Evolutionary conservation across 1,140 invertebrate genomes (phyloP).

Genomic region (Drosophila sucinea): DNA sequence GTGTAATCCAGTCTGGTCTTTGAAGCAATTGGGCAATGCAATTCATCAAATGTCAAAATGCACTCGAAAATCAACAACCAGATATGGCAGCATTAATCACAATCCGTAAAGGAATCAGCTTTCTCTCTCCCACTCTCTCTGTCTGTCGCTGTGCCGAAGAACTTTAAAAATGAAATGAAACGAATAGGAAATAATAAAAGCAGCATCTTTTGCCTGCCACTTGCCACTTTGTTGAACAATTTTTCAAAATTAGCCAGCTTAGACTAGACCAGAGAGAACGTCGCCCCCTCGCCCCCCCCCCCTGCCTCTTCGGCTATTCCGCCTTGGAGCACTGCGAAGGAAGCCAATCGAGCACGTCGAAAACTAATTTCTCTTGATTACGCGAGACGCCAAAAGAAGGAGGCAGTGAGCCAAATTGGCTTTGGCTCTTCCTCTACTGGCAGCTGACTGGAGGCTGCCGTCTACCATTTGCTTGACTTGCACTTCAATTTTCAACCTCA

Average conservation of each 20-base stretch:
- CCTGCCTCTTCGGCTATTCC: neutral
- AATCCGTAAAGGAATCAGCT: slow-evolving; percentile 57
- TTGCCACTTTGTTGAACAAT: slow-evolving; percentile 71
- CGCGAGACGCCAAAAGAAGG: slow-evolving; percentile 30
- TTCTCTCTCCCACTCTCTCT: neutral
- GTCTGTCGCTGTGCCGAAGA: slow-evolving; percentile 25
- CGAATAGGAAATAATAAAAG: slow-evolving; percentile 13
- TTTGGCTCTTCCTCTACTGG: slow-evolving; percentile 39
- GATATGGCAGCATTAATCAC: slow-evolving; percentile 72
- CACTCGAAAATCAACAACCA: slow-evolving; percentile 76
- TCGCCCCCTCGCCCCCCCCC: neutral
- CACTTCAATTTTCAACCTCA: slow-evolving; percentile 45
- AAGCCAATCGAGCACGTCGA: slow-evolving; percentile 78
- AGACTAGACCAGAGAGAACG: slow-evolving; percentile 20
- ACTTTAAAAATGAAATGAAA: slow-evolving; percentile 53
- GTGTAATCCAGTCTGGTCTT: slow-evolving; percentile 18
- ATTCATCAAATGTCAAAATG: slow-evolving; percentile 80
- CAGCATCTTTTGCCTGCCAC: slow-evolving; percentile 28
- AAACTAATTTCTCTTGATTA: slow-evolving; percentile 82
- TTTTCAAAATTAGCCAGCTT: slow-evolving; percentile 77
- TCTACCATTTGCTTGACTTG: slow-evolving; percentile 28
- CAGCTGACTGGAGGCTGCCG: neutral
- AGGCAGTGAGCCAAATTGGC: slow-evolving; percentile 63
- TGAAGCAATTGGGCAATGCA: slow-evolving; percentile 50
- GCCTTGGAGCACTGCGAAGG: slow-evolving; percentile 1